A percentile compares a stretch with the other conserved stretches of the same genome.
These are phyloP conservation scores for Porites lobata DNA, from an alignment of 92 coral and sea anemone species.

Conservation along the genomic window DNA sequence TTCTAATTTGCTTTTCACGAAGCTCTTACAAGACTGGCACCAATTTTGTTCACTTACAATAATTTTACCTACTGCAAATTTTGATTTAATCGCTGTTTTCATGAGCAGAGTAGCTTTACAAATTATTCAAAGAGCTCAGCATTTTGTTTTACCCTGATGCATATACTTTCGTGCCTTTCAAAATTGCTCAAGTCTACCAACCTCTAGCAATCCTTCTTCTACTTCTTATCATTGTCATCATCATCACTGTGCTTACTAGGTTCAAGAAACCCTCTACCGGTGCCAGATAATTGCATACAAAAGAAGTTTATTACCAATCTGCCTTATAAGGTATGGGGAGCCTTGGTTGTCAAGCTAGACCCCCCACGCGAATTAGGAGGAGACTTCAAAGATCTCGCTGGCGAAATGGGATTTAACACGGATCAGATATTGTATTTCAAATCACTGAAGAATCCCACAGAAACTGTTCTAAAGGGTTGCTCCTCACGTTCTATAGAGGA, in stretches of 20 bases:
- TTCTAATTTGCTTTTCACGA: too few species aligned
- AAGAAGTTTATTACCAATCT: not conserved
- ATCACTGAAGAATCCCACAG: slow-evolving; percentile 19
- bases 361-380: not conserved
- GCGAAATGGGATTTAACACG: not conserved
- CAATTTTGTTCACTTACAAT: too few species aligned
- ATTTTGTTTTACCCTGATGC: too few species aligned
- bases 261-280: not conserved
- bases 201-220: too few species aligned
- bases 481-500: not conserved
- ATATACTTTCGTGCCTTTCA: too few species aligned
- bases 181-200: too few species aligned
- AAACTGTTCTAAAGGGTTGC: not conserved
- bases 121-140: too few species aligned
- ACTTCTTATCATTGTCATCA: not conserved
- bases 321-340: not conserved
- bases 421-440: slow-evolving; percentile 17
- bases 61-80: too few species aligned
- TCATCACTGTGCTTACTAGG: not conserved
- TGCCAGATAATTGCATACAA: slow-evolving; percentile 16
- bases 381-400: slow-evolving; percentile 6
- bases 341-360: slow-evolving; percentile 4
- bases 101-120: too few species aligned
- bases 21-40: too few species aligned
- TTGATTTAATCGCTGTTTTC: too few species aligned